These are phyloP conservation scores for Andrena camellia DNA, from an alignment of 2,888 invertebrate species.

Conservation along the genomic window DNA sequence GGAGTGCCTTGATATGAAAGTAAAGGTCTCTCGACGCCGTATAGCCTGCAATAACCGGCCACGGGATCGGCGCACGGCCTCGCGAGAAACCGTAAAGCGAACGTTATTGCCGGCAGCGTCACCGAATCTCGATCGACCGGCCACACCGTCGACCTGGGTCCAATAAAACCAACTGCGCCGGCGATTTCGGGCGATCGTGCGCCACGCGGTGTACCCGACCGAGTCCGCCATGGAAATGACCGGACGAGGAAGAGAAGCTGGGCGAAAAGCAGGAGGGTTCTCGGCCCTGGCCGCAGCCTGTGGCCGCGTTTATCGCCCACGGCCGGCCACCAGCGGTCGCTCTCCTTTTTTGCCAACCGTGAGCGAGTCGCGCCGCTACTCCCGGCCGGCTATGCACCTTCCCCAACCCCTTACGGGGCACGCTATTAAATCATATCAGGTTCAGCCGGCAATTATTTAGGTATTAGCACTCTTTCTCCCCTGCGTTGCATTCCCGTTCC, in stretches of 20 bases:
- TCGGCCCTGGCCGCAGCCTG: conserved; percentile 24
- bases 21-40: conserved; percentile 22
- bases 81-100: conserved; percentile 62
- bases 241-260: conserved; percentile 22
- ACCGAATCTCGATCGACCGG: conserved; percentile 63
- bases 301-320: conserved; percentile 74
- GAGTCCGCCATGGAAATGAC: conserved; percentile 50
- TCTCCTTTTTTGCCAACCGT: conserved; percentile 61
- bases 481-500: conserved; percentile 58
- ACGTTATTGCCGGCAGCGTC: conserved; percentile 54
- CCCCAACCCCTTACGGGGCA: conserved; percentile 50
- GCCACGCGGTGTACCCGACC: conserved; percentile 14
- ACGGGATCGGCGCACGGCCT: conserved; percentile 22
- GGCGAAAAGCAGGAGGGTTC: conserved; percentile 37
- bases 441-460: conserved; percentile 82
- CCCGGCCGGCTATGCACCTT: conserved; percentile 18
- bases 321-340: conserved; percentile 50
- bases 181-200: conserved; percentile 49
- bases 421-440: conserved; percentile 81
- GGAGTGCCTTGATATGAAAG: conserved; percentile 45
- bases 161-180: conserved; percentile 57
- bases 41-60: conserved; percentile 42
- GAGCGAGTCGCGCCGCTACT: conserved; percentile 56
- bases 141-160: conserved; percentile 49
- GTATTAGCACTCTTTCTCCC: conserved; percentile 77